phyloP scores from a whole-genome alignment of 2,888 invertebrate species.

The Harpalus rufipes region DNA sequence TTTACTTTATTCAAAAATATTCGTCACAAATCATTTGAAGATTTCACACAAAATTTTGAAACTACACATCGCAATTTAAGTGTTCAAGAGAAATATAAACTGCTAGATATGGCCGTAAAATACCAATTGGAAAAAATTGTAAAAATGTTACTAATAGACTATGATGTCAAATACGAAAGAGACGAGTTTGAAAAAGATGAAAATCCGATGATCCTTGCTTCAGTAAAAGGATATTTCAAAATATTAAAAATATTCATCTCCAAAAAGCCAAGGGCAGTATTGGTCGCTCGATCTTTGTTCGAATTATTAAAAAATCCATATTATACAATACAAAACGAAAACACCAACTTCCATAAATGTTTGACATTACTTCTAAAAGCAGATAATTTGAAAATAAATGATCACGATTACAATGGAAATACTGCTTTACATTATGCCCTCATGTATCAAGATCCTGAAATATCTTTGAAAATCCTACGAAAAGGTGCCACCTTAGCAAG shows the following conservation, averaged over 20 bases:
- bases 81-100: conserved; percentile 73
- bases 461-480: conserved; percentile 82
- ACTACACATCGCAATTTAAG: conserved; percentile 24
- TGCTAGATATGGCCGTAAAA: conserved; percentile 79
- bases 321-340: conserved; percentile 77
- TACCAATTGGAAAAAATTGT: conserved; percentile 77
- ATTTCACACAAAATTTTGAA: conserved; percentile 38
- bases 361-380: conserved; percentile 81
- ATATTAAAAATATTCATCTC: conserved; percentile 78
- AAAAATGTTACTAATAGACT: conserved; percentile 72
- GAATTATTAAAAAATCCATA: conserved; percentile 73
- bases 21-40: conserved; percentile 6
- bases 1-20: conserved; percentile 56
- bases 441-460: conserved; percentile 83
- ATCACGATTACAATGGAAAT: conserved; percentile 71
- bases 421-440: conserved; percentile 85
- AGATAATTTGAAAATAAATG: conserved; percentile 78
- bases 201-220: conserved; percentile 82
- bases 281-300: conserved; percentile 38
- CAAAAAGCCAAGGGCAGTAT: conserved; percentile 41
- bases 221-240: conserved; percentile 80
- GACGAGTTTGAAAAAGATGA: conserved; percentile 78
- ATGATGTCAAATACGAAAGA: conserved; percentile 75
- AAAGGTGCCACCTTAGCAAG: conserved; percentile 87
- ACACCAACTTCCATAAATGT: conserved; percentile 81